These are phyloP conservation scores for Oceanites oceanicus DNA, from an alignment of 2,113 vertebrate genomes.

Conservation along the genomic window DNA sequence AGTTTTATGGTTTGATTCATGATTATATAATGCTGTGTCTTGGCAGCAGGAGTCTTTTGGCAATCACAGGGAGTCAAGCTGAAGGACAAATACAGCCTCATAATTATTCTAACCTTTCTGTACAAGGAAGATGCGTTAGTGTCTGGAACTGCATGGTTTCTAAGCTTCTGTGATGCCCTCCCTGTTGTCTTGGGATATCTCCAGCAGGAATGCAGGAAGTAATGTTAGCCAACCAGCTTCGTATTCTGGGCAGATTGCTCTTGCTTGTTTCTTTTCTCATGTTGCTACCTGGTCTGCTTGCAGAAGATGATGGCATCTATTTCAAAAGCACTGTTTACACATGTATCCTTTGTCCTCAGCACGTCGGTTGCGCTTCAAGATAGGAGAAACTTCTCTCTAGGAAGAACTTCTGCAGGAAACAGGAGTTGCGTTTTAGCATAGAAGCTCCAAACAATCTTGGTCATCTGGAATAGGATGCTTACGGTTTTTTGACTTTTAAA, in stretches of 20 bases:
- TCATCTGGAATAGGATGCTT: not conserved
- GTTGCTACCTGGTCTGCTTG: not conserved
- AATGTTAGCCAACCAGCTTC: fast-evolving
- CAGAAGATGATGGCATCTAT: not conserved
- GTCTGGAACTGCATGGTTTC: not conserved
- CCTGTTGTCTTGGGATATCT: not conserved
- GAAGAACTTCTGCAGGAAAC: not conserved
- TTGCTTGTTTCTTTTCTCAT: not conserved
- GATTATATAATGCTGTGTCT: not conserved
- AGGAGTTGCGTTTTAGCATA: not conserved
- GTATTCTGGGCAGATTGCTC: not conserved
- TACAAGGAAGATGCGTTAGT: not conserved
- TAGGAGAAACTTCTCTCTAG: not conserved
- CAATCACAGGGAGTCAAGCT: not conserved
- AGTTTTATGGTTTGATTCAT: not conserved
- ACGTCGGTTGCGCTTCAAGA: not conserved
- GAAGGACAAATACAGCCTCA: not conserved
- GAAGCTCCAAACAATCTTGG: not conserved
- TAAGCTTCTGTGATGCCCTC: not conserved
- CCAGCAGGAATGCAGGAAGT: not conserved
- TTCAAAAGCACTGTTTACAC: not conserved
- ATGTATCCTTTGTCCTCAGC: not conserved
- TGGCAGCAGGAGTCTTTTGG: not conserved
- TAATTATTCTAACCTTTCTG: not conserved
- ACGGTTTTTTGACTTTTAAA: not conserved